Evolutionary conservation across 2,888 invertebrate genomes (phyloP).

Genomic region (Acronicta alni): DNA sequence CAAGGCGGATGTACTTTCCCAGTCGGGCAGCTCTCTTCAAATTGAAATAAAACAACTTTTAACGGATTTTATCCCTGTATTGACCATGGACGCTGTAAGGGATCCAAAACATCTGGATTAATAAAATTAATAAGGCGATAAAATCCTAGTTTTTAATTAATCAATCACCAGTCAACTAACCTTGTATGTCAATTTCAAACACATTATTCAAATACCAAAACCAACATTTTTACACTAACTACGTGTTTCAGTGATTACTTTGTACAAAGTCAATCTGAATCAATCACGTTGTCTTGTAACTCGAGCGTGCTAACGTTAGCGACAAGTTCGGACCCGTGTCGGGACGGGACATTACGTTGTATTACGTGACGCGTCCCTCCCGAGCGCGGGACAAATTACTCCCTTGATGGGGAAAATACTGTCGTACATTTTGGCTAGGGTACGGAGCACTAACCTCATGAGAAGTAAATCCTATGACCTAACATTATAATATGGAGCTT

Average conservation of each 20-base stretch:
- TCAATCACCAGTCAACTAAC: too few relatives aligned
- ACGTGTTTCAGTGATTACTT: too few relatives aligned
- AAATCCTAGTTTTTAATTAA: too few relatives aligned
- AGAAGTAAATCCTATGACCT: neutral
- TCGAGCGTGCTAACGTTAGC: neutral
- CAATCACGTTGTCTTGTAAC: neutral
- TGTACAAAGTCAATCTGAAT: neutral
- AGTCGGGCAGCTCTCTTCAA: too few relatives aligned
- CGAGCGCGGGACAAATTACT: constrained; percentile 3
- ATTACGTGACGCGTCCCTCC: constrained; percentile 22
- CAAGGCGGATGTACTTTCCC: too few relatives aligned
- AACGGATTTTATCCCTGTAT: too few relatives aligned
- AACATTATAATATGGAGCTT: neutral
- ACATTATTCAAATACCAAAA: neutral
- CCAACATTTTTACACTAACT: too few relatives aligned
- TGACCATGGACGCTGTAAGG: too few relatives aligned
- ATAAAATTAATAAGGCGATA: too few relatives aligned
- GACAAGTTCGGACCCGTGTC: constrained; percentile 11
- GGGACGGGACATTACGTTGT: neutral
- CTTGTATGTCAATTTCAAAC: too few relatives aligned
- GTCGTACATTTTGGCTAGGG: neutral
- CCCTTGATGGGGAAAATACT: neutral
- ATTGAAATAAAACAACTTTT: too few relatives aligned
- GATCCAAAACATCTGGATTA: too few relatives aligned
- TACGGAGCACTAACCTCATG: neutral